Evolutionary conservation across 1,140 invertebrate genomes (phyloP), one percentile per base, ranked within the genome.

Genomic region (Dolichoris vasculosae): DNA sequence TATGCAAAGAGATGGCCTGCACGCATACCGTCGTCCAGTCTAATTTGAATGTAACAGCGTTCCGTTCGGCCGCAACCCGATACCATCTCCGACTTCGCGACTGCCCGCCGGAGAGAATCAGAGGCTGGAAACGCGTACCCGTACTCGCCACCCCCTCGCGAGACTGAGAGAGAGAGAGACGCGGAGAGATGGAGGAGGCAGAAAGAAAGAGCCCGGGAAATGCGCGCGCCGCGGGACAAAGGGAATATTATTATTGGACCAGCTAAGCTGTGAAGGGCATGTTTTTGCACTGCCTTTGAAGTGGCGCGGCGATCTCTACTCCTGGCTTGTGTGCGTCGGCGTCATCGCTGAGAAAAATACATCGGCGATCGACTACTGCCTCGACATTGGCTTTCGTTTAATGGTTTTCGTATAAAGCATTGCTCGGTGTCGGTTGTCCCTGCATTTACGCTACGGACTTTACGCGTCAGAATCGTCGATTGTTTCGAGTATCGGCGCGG

Each of bases 31-130:
- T 91, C 91, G 89, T 92, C 91, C 91, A 93, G 92, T 93, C 92
- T 93, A 93, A 93, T 93, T 93, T 93, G 93, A 93, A 93, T 93
- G 92, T 93, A 93, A 93, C 92, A 93, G 93, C 92, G 92, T 93
- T 93, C 89, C 91, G 91, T 93, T 93, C 88, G 89, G 90, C 88
- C 92, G 90, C 92, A 89, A 91, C 89, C 88, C 89, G 92, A 93
- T 93, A 93, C 89, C 90, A 93, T 93, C 93, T 93, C 89, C 88
- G 78, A 86, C 63, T 76, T 11, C 35, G 83, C 46, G 59, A 59
- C 38, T 55, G 63, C 23, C 40, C 26, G 78, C 40, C 15, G 46
- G 26, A 63, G n/a, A 64, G 48, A 83, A 43, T 40, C 17, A 83
- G 64, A 82, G 80, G 71, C 20, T 71, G 80, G 73, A 30, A 73